phyloP scores from a whole-genome alignment of 1,140 invertebrate species.

The Oreohelix idahoensis region DNA sequence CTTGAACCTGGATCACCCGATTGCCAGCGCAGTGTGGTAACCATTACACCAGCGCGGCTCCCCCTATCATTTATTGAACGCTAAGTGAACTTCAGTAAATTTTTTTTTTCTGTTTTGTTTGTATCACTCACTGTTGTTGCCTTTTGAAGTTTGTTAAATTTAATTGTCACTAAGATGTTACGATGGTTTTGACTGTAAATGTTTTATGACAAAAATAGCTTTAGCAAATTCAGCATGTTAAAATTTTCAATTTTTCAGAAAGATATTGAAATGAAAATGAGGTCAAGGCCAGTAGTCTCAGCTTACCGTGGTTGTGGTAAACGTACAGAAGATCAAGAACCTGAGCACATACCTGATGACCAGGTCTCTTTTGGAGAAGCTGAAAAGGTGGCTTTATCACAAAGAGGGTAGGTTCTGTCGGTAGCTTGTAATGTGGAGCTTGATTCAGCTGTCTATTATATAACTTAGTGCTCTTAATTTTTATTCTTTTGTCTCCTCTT shows the following conservation, averaged over 20 bases:
- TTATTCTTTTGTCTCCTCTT: background rate
- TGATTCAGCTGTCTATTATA: background rate
- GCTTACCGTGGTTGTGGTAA: conserved; percentile 31
- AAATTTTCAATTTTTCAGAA: conserved; percentile 78
- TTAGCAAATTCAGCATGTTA: background rate
- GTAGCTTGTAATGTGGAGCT: background rate
- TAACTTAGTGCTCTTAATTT: background rate
- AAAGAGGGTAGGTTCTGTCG: conserved; percentile 36
- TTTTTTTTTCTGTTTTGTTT: no score
- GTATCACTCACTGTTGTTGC: no score
- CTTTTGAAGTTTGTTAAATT: no score
- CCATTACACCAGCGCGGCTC: no score
- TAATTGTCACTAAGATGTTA: no score
- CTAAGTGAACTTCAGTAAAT: no score
- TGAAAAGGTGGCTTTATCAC: conserved; percentile 56
- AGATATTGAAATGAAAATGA: conserved; percentile 66
- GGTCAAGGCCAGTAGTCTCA: conserved; percentile 42
- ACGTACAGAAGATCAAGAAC: conserved; percentile 16
- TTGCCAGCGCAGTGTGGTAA: no score
- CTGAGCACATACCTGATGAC: conserved; percentile 73
- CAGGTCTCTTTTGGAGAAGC: conserved; percentile 77
- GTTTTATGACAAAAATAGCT: no score
- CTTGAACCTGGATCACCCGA: no score
- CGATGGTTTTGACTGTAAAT: no score
- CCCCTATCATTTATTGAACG: no score